Evolutionary conservation across 2,888 invertebrate genomes (phyloP).

Genomic region (Drosophila neotestacea): DNA sequence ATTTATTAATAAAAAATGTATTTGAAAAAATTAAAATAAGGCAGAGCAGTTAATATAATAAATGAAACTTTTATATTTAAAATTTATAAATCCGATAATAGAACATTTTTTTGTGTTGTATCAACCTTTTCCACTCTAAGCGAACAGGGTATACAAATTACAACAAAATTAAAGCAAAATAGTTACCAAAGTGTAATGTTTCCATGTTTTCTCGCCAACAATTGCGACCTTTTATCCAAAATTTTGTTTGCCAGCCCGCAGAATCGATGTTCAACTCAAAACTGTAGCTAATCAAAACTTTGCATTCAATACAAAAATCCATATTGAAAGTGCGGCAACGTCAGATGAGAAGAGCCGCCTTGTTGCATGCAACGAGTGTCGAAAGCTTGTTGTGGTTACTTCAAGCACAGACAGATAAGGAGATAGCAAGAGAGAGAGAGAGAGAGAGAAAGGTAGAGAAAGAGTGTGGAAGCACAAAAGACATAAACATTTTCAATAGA

Average conservation of each 20-base stretch:
- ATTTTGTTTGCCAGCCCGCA: conserved; percentile 1
- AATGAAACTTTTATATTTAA: no score
- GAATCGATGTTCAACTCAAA: conserved; percentile 1
- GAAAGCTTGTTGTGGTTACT: conserved; percentile 34
- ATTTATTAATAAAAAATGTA: no score
- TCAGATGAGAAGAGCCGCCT: background rate
- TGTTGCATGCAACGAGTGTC: conserved; percentile 30
- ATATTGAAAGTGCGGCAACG: background rate
- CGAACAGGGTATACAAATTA: conserved; percentile 2
- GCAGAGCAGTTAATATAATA: no score
- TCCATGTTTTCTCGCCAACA: background rate
- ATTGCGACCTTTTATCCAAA: background rate
- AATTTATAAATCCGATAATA: no score
- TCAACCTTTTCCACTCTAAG: background rate
- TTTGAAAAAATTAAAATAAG: no score
- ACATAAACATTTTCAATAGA: conserved; percentile 78
- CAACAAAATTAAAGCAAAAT: conserved; percentile 6
- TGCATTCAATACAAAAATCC: conserved; percentile 9
- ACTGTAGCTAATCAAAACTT: conserved; percentile 18
- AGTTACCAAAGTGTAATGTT: background rate
- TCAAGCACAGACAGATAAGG: conserved; percentile 1
- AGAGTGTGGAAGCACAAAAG: conserved; percentile 34
- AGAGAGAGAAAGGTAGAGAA: background rate
- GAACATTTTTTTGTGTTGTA: no score
- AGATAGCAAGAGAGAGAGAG: background rate